Percentiles rank a stretch among this genome's conserved stretches.
Evolutionary conservation across 2,113 vertebrate genomes (phyloP).

Genomic region (Phaethon lepturus): DNA sequence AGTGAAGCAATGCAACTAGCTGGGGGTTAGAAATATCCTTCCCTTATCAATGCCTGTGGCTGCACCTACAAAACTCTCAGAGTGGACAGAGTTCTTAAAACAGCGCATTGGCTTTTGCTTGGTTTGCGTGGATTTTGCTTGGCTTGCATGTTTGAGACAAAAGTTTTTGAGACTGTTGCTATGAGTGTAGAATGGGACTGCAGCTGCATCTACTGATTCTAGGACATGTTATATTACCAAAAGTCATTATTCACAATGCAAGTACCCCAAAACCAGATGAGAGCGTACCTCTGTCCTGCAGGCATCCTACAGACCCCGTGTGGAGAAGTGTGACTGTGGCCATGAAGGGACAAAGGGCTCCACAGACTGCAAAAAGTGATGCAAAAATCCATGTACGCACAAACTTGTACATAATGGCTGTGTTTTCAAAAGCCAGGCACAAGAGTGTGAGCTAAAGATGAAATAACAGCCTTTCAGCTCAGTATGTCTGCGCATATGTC

Average conservation of each 20-base stretch:
- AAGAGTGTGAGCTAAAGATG: background rate
- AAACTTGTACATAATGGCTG: background rate
- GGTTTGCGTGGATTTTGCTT: background rate
- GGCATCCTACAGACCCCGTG: background rate
- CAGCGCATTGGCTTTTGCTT: background rate
- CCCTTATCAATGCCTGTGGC: background rate
- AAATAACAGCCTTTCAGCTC: slow-evolving; percentile 36
- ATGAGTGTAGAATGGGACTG: background rate
- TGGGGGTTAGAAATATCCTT: background rate
- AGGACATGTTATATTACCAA: background rate
- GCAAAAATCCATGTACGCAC: background rate
- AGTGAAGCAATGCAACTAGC: background rate
- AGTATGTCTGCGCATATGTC: background rate
- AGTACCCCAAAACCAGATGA: background rate
- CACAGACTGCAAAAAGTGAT: background rate
- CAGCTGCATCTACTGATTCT: background rate
- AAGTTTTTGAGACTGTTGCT: background rate
- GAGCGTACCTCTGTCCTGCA: background rate
- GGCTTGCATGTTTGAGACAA: background rate
- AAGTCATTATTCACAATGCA: background rate
- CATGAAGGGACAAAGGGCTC: background rate
- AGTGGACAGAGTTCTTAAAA: background rate
- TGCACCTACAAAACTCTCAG: background rate
- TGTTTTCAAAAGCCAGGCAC: slow-evolving; percentile 23
- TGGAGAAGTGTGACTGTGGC: background rate